Conservation (phyloP, 2,888 invertebrate genomes). For the Arrhopalites spinosus region DNA sequence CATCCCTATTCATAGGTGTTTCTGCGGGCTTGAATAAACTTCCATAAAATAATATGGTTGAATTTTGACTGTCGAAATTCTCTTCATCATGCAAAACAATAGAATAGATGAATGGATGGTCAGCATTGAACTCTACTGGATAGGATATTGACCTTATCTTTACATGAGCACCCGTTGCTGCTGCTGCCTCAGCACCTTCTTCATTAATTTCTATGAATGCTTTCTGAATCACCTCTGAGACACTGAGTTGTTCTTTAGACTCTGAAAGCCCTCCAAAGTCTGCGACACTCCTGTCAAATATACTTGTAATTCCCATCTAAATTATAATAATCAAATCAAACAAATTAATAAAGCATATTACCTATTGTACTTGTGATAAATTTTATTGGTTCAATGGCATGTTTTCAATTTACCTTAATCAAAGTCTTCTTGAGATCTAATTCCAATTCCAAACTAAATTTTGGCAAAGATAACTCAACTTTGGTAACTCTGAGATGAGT, state of each 20-base stretch:
- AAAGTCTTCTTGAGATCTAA: constrained; percentile 68
- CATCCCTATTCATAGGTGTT: background rate
- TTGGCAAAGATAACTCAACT: constrained; percentile 74
- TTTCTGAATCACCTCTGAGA: constrained; percentile 78
- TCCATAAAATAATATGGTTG: constrained; percentile 27
- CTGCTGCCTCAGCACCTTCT: constrained; percentile 83
- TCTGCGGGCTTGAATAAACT: constrained; percentile 3
- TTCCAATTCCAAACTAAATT: constrained; percentile 77
- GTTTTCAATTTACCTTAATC: constrained; percentile 65
- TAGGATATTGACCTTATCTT: background rate
- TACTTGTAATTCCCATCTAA: constrained; percentile 15
- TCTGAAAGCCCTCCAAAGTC: constrained; percentile 71
- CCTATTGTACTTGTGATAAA: too few relatives aligned
- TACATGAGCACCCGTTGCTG: constrained; percentile 65
- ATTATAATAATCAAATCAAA: background rate
- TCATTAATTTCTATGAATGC: constrained; percentile 85
- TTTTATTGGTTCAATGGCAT: background rate
- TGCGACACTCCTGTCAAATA: constrained; percentile 66
- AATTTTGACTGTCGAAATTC: background rate
- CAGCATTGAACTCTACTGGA: constrained; percentile 21
- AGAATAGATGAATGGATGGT: constrained; percentile 29
- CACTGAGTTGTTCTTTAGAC: constrained; percentile 61
- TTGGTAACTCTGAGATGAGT: constrained; percentile 62
- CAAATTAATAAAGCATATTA: constrained; percentile 1
- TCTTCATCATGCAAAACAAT: constrained; percentile 4